Evolutionary conservation across 1,140 invertebrate species (phyloP).

Genomic region (Venturia canescens): DNA sequence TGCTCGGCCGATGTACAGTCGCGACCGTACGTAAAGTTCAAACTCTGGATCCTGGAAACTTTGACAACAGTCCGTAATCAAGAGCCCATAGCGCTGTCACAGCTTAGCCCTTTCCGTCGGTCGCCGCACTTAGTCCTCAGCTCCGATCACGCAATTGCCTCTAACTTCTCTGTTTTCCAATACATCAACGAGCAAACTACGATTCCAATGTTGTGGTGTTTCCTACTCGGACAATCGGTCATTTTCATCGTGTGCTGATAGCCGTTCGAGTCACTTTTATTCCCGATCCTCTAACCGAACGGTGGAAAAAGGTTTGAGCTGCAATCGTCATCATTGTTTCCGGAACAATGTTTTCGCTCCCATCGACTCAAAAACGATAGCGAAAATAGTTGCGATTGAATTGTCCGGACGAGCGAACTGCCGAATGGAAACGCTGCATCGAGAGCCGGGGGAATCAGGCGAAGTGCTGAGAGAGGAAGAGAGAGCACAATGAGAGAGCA

Average conservation of each 20-base stretch:
- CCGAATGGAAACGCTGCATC: not conserved
- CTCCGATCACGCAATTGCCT: slow-evolving; percentile 33
- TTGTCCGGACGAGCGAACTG: not conserved
- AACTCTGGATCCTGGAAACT: slow-evolving; percentile 38
- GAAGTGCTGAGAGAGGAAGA: slow-evolving; percentile 9
- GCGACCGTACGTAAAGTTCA: slow-evolving; percentile 15
- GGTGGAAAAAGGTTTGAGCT: too few species aligned
- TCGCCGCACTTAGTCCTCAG: not conserved
- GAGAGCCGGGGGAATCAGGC: not conserved
- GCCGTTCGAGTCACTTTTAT: not conserved
- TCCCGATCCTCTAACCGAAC: too few species aligned
- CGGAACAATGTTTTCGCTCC: too few species aligned
- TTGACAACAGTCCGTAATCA: slow-evolving; percentile 49
- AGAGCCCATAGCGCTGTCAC: slow-evolving; percentile 43
- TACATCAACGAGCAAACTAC: not conserved
- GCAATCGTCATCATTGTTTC: too few species aligned
- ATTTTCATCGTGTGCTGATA: not conserved
- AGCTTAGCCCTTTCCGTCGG: not conserved
- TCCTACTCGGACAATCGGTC: not conserved
- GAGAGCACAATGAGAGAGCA: slow-evolving; percentile 27
- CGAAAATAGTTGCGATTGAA: not conserved
- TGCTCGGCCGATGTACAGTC: not conserved
- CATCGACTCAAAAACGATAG: too few species aligned
- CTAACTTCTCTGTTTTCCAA: not conserved
- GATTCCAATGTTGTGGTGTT: not conserved